These are phyloP conservation scores for Astreopora myriophthalma DNA, from an alignment of 64 coral and sea anemone species.

Conservation along the genomic window DNA sequence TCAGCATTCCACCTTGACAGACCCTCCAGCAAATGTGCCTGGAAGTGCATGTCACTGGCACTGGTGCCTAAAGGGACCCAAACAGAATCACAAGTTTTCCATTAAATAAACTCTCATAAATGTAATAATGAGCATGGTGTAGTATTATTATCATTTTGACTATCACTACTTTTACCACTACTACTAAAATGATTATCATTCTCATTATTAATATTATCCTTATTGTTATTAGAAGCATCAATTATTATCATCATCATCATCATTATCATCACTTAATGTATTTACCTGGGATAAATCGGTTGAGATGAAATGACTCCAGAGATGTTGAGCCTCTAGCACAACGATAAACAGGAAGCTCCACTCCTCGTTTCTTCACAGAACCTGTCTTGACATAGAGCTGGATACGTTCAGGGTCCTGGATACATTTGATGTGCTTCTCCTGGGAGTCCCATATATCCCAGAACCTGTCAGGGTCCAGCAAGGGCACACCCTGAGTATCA, in stretches of 20 bases:
- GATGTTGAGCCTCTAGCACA: conserved; percentile 68
- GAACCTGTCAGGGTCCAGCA: conserved; percentile 33
- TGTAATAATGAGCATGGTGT: no score
- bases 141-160: no score
- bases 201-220: no score
- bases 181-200: no score
- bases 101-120: no score
- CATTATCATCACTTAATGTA: no score
- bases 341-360: conserved; percentile 26
- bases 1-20: background rate
- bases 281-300: no score
- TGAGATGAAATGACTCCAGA: conserved; percentile 70
- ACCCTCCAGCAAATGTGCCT: background rate
- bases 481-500: conserved; percentile 61
- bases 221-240: no score
- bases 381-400: conserved; percentile 53
- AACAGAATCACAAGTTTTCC: no score
- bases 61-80: no score
- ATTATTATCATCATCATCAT: no score
- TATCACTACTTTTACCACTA: no score
- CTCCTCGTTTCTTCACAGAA: background rate
- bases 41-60: background rate
- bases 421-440: conserved; percentile 38
- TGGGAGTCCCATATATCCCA: conserved; percentile 65
- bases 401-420: conserved; percentile 34